Percentiles rank a stretch among this genome's conserved stretches.
phyloP scores from a whole-genome alignment of 2,113 vertebrate species.

The Neogale vison region DNA sequence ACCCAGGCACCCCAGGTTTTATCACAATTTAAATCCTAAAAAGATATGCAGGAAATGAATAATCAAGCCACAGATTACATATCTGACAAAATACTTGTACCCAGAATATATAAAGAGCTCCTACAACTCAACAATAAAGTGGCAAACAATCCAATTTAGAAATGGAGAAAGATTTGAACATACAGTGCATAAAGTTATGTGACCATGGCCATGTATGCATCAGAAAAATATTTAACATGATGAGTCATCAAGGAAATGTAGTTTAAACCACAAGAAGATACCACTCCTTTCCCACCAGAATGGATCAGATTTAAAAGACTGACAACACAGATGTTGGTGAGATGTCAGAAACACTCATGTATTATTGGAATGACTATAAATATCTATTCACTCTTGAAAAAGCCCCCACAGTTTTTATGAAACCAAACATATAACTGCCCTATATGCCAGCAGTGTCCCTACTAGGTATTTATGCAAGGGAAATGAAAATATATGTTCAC shows the following conservation, averaged over 20 bases:
- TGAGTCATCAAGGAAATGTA: not conserved
- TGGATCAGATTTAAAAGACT: not conserved
- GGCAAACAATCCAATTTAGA: not conserved
- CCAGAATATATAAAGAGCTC: not conserved
- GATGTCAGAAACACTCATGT: not conserved
- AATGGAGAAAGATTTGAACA: conserved; percentile 2
- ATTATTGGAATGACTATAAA: not conserved
- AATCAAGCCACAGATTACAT: not conserved
- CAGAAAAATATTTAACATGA: not conserved
- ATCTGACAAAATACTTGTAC: not conserved
- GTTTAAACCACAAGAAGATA: not conserved
- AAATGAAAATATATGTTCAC: not conserved
- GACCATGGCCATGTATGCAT: not conserved
- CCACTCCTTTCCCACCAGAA: not conserved
- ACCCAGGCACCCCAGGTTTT: not conserved
- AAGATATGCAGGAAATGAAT: not conserved
- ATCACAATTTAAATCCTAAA: not conserved
- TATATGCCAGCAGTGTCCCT: not conserved
- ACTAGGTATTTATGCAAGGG: not conserved
- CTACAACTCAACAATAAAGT: not conserved
- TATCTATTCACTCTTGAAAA: not conserved
- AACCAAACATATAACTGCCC: not conserved
- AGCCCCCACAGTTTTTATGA: not conserved
- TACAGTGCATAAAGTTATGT: not conserved
- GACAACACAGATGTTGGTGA: not conserved